phyloP scores from a whole-genome alignment of 2,797 vertebrate genomes.

The Eulemur mongoz region DNA sequence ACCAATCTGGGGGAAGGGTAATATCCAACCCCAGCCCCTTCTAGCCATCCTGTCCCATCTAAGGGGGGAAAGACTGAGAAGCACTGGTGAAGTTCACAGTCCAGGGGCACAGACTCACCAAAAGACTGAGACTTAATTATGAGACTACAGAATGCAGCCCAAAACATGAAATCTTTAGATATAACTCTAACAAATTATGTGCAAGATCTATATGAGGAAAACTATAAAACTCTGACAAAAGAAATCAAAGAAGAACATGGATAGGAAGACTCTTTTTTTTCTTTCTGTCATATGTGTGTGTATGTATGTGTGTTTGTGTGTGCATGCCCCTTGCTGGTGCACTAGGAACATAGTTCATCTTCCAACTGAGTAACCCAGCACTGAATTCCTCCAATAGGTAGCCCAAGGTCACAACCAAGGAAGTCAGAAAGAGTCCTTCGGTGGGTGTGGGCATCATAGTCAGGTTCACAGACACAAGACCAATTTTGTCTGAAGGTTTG shows the following conservation, averaged over 20 bases:
- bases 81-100: background rate
- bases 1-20: background rate
- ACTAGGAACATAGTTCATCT: background rate
- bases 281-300: background rate
- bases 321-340: background rate
- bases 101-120: background rate
- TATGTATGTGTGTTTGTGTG: accelerated
- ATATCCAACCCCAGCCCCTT: background rate
- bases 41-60: background rate
- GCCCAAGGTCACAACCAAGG: background rate
- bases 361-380: background rate
- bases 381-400: background rate
- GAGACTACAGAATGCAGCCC: background rate
- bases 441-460: background rate
- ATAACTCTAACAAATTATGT: background rate
- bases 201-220: background rate
- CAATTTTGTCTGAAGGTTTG: background rate
- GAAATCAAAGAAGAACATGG: background rate
- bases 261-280: background rate
- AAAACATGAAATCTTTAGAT: background rate
- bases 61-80: background rate
- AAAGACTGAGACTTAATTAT: background rate
- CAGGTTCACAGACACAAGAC: background rate
- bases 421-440: background rate
- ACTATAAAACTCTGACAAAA: background rate